Evolutionary conservation across 2,113 vertebrate genomes (phyloP).

Genomic region (Pelusios castaneus): DNA sequence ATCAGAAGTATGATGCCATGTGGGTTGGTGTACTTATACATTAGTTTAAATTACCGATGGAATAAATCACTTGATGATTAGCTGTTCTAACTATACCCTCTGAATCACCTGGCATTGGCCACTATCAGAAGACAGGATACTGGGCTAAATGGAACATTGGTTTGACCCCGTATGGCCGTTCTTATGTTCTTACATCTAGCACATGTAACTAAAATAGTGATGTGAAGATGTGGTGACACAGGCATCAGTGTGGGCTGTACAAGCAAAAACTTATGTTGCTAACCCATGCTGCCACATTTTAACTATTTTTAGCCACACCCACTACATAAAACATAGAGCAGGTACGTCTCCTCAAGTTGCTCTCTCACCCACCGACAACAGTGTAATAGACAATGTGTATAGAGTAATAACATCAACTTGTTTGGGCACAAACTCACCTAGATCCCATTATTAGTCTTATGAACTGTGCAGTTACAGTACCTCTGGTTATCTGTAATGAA

Average conservation of each 20-base stretch:
- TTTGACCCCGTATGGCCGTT: too few species aligned
- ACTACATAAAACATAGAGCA: neutral
- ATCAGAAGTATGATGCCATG: neutral
- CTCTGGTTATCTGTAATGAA: neutral
- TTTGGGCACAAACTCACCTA: neutral
- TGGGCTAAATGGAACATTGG: too few species aligned
- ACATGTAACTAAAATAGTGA: neutral
- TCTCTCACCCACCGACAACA: neutral
- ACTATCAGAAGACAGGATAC: too few species aligned
- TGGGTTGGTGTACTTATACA: neutral
- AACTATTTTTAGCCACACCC: neutral
- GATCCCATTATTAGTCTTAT: neutral
- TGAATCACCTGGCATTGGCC: too few species aligned
- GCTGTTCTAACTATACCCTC: too few species aligned
- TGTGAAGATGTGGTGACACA: neutral
- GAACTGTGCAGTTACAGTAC: neutral
- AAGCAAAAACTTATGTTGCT: neutral
- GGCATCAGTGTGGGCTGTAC: neutral
- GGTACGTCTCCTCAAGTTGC: neutral
- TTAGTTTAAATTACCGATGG: neutral
- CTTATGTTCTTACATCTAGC: neutral
- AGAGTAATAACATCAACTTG: neutral
- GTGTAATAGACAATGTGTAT: neutral
- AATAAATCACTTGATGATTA: too few species aligned
- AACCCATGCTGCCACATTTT: neutral